phyloP scores from a whole-genome alignment of 2,888 invertebrate species.

The Philhelius pedissequus region DNA sequence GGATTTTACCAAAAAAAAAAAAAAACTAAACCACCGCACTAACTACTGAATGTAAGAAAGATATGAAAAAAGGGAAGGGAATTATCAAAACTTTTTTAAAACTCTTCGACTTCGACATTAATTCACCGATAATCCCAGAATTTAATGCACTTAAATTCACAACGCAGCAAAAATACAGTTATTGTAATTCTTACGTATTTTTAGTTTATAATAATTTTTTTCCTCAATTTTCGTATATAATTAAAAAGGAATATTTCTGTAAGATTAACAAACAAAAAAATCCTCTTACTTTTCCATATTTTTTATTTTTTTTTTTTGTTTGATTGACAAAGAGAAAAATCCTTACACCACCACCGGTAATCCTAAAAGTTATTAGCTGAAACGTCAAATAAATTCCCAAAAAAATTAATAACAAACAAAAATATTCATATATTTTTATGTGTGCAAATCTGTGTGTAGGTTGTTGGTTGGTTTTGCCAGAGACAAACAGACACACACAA shows the following conservation, averaged over 20 bases:
- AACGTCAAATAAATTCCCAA: conserved; percentile 5
- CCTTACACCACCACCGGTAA: conserved; percentile 24
- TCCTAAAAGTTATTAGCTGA: conserved; percentile 47
- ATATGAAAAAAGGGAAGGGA: not conserved
- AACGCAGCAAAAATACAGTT: not conserved
- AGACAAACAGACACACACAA: conserved; percentile 5
- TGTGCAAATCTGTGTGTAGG: conserved; percentile 24
- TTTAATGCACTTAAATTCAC: conserved; percentile 25
- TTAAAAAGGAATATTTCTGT: conserved; percentile 31
- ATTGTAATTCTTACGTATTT: conserved; percentile 4
- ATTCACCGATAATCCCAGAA: conserved; percentile 50
- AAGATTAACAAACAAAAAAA: conserved; percentile 10
- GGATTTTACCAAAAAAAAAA: conserved; percentile 10
- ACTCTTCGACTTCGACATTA: conserved; percentile 24
- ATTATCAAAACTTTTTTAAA: not conserved
- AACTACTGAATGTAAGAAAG: not conserved
- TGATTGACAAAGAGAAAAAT: not conserved
- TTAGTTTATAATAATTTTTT: not conserved
- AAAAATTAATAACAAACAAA: not conserved
- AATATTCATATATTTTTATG: not conserved
- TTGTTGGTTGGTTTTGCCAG: conserved; percentile 30
- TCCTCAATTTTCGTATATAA: conserved; percentile 40
- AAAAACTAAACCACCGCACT: not conserved
- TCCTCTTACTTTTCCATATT: not conserved
- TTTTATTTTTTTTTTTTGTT: no score